A percentile compares a stretch with the other conserved stretches of the same genome.
Evolutionary conservation across 2,888 invertebrate genomes (phyloP).

Genomic region (Acronicta leporina): DNA sequence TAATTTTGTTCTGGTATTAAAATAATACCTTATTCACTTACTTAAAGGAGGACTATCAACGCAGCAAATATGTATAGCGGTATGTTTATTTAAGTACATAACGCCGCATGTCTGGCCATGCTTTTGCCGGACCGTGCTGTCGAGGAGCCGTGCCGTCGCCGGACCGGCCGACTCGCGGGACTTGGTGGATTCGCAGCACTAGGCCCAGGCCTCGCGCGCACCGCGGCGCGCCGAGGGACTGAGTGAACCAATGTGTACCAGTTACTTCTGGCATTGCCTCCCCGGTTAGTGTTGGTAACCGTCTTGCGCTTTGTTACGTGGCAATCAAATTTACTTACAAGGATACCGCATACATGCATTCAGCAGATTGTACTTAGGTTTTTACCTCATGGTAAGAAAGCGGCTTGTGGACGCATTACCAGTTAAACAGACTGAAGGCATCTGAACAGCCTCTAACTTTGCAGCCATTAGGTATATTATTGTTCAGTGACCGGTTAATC

Average conservation of each 20-base stretch:
- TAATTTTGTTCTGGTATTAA: too few relatives aligned
- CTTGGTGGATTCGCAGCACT: constrained; percentile 43
- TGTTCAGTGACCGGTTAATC: constrained; percentile 3
- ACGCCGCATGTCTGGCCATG: too few relatives aligned
- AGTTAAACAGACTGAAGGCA: neutral
- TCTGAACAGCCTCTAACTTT: constrained; percentile 3
- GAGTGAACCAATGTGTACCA: constrained; percentile 47
- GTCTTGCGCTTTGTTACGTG: constrained; percentile 40
- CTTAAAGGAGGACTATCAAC: too few relatives aligned
- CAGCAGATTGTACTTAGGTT: constrained; percentile 1
- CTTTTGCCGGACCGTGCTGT: too few relatives aligned
- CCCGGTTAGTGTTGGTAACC: constrained; percentile 44
- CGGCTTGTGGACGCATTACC: neutral
- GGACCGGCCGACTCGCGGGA: constrained; percentile 1
- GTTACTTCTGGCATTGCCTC: constrained; percentile 46
- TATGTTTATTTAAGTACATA: too few relatives aligned
- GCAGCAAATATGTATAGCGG: too few relatives aligned
- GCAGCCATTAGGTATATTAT: constrained; percentile 6
- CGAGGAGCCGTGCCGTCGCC: neutral
- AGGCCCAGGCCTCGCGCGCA: constrained; percentile 28
- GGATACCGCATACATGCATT: neutral
- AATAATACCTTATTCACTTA: too few relatives aligned
- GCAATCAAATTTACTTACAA: constrained; percentile 39
- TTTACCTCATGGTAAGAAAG: neutral
- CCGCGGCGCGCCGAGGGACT: constrained; percentile 36